phyloP scores from a whole-genome alignment of 2,888 invertebrate species.

The Hypercompe scribonia region DNA sequence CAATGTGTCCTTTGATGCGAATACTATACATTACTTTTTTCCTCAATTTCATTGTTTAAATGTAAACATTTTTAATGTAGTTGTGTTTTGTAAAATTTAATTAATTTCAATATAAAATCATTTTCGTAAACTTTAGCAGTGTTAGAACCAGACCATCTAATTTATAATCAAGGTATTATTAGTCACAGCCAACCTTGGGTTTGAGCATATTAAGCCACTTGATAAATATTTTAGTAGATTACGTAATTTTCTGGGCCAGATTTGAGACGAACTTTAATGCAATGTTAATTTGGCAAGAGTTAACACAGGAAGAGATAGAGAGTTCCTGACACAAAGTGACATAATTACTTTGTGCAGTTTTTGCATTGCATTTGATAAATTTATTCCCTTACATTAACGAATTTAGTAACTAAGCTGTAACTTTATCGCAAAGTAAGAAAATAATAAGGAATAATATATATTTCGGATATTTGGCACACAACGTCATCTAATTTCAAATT shows the following conservation, averaged over 20 bases:
- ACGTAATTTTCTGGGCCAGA: constrained; percentile 45
- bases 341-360: neutral
- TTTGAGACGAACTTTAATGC: constrained; percentile 47
- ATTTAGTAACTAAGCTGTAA: too few relatives aligned
- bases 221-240: constrained; percentile 51
- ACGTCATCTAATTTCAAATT: too few relatives aligned
- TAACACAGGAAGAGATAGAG: constrained; percentile 7
- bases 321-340: neutral
- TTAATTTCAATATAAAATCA: neutral
- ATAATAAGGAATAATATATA: too few relatives aligned
- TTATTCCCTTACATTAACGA: too few relatives aligned
- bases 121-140: constrained; percentile 22
- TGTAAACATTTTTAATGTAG: too few relatives aligned
- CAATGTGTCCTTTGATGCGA: too few relatives aligned
- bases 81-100: neutral
- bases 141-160: constrained; percentile 21
- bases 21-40: too few relatives aligned
- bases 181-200: constrained; percentile 29
- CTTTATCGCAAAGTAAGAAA: too few relatives aligned
- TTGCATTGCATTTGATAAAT: neutral
- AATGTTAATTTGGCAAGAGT: constrained; percentile 32
- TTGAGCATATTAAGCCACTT: constrained; percentile 36
- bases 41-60: too few relatives aligned
- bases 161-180: constrained; percentile 49
- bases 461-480: too few relatives aligned